These are phyloP conservation scores for Mesochorus sp. DNA, from an alignment of 2,888 invertebrate genomes.

Conservation along the genomic window DNA sequence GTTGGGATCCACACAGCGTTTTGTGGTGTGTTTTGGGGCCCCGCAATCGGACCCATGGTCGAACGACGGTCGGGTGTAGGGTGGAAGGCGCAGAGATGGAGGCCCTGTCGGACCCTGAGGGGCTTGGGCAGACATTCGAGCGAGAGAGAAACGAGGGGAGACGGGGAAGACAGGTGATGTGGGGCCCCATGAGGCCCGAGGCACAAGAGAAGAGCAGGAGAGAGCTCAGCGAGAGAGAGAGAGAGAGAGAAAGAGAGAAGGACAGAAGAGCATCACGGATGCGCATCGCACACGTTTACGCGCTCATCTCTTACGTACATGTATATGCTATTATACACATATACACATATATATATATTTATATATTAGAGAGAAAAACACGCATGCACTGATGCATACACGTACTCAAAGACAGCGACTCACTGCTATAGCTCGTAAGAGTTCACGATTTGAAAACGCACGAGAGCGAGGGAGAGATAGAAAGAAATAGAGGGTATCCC, in stretches of 20 bases:
- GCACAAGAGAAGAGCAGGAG: slow-evolving; percentile 63
- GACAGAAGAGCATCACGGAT: slow-evolving; percentile 60
- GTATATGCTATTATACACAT: slow-evolving; percentile 8
- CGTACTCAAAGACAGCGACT: slow-evolving; percentile 60
- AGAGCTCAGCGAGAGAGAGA: too few relatives aligned
- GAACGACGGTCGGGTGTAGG: slow-evolving; percentile 33
- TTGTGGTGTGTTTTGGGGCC: slow-evolving; percentile 32
- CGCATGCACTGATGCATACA: slow-evolving; percentile 61
- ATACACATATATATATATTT: slow-evolving; percentile 18
- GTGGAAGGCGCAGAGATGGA: slow-evolving; percentile 35
- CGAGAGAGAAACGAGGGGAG: slow-evolving; percentile 58
- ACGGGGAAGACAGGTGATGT: slow-evolving; percentile 81
- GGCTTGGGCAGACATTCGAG: slow-evolving; percentile 48
- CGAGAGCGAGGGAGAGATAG: background rate
- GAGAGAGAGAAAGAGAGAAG: too few relatives aligned
- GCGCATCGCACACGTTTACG: slow-evolving; percentile 68
- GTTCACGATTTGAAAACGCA: slow-evolving; percentile 65
- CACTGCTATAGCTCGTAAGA: slow-evolving; percentile 45
- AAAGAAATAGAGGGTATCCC: background rate
- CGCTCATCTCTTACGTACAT: slow-evolving; percentile 66
- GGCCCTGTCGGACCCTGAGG: slow-evolving; percentile 58
- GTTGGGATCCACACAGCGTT: slow-evolving; percentile 11
- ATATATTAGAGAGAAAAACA: slow-evolving; percentile 37
- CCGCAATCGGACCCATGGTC: slow-evolving; percentile 16
- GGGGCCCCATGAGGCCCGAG: slow-evolving; percentile 78